A percentile compares a stretch with the other conserved stretches of the same genome.
phyloP scores from a whole-genome alignment of 2,797 vertebrate genomes.

The Pangasius larnaudii region DNA sequence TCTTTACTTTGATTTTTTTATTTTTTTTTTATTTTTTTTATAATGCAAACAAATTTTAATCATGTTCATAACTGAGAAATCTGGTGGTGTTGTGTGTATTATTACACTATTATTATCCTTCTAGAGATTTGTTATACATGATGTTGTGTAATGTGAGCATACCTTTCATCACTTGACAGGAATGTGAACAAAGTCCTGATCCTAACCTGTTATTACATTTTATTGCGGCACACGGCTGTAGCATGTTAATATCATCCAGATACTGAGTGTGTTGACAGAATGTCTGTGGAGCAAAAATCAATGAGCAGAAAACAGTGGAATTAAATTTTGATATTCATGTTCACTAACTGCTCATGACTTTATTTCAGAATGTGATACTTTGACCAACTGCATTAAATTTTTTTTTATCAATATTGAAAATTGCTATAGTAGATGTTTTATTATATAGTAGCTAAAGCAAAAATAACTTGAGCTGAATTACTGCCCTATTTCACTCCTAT shows the following conservation, averaged over 20 bases:
- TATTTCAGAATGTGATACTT: neutral
- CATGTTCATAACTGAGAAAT: neutral
- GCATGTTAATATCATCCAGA: conserved; percentile 11
- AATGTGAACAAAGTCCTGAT: neutral
- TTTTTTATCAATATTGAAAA: neutral
- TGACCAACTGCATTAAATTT: neutral
- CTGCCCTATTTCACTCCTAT: neutral
- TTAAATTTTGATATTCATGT: neutral
- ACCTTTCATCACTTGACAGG: neutral
- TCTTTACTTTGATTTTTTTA: neutral
- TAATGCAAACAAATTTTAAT: neutral
- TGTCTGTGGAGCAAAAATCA: neutral
- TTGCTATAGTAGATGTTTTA: neutral
- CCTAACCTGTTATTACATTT: neutral
- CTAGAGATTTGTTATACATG: neutral
- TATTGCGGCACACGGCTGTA: neutral
- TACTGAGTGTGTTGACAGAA: neutral
- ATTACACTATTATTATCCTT: neutral
- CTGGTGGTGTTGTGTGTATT: neutral
- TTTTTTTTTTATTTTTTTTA: neutral
- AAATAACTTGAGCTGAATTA: neutral
- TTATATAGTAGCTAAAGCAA: too few species aligned
- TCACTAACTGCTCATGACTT: neutral
- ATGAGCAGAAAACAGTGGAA: neutral
- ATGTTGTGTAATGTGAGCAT: neutral